Conservation (phyloP, 2,888 invertebrate genomes). For the Xanthorhoe spadicearia region DNA sequence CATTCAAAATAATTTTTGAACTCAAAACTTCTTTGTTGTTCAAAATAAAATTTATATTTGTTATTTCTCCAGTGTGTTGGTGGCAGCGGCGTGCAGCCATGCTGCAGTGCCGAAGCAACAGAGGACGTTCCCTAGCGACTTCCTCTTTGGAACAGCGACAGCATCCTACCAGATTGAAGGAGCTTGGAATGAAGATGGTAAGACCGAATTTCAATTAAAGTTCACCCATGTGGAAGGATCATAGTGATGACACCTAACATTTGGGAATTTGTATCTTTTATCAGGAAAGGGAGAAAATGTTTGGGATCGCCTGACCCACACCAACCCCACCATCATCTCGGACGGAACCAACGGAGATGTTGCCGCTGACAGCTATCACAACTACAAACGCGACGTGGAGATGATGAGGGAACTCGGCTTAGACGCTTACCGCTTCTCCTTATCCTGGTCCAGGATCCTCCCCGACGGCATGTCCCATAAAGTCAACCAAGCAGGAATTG, state of each 20-base stretch:
- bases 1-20: too few species aligned
- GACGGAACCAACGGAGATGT: slow-evolving; percentile 82
- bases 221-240: too few species aligned
- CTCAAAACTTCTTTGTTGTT: too few species aligned
- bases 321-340: slow-evolving; percentile 51
- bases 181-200: slow-evolving; percentile 67
- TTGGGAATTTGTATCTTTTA: too few species aligned
- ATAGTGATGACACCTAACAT: too few species aligned
- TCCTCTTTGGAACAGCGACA: slow-evolving; percentile 65
- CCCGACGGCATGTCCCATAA: slow-evolving; percentile 81
- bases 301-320: slow-evolving; percentile 66
- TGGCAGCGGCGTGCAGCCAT: slow-evolving; percentile 35
- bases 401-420: slow-evolving; percentile 74
- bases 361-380: slow-evolving; percentile 85
- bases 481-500: slow-evolving; percentile 84
- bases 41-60: too few species aligned
- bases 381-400: slow-evolving; percentile 84
- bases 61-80: slow-evolving; percentile 14
- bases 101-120: slow-evolving; percentile 37
- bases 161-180: slow-evolving; percentile 70
- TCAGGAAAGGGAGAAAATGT: slow-evolving; percentile 64
- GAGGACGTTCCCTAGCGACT: slow-evolving; percentile 62
- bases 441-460: slow-evolving; percentile 86
- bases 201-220: neutral
- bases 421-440: slow-evolving; percentile 81